Evolutionary conservation across 2,113 vertebrate genomes (phyloP), one percentile per base, ranked within the genome.

Genomic region (Rhizomys pruinosus): DNA sequence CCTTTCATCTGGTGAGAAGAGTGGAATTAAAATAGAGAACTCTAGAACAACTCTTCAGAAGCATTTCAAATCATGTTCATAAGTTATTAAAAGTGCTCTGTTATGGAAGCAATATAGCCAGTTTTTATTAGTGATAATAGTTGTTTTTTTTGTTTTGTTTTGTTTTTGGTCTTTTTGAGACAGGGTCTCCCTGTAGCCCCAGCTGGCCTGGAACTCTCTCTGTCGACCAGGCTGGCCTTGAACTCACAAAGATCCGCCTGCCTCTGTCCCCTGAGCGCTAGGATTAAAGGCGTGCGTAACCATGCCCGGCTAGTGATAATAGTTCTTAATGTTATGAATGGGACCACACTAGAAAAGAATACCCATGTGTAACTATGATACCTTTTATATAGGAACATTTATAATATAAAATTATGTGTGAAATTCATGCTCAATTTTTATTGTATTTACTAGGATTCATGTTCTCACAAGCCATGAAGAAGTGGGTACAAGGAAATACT

Each of bases 381-480:
- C 13, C 44, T 90, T 96, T 73, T 90, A 73, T 47, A 17, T 69
- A 80, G 90, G 29, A 94, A 27, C 9, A 92, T 91, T 85, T 96
- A 63, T 73, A 80, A 92, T 87, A 19, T 92, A 85, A 89, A 59
- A 77, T 91, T 77, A 27, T 47, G 8, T 9, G 29, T 93, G 86
- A 94, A 86, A 73, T 77, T 23, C 85, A 39, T 71, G 77, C 74
- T 96, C 63, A 86, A 44, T 92, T 91, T 94, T 95, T 82, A 12
- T 44, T 96, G 90, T 93, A 57, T 94, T 95, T 88, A 44, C 82
- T 96, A 99, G 99, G 99, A 96, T 99, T 98, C 95, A 99, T 99
- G 98, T 99, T 99, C 98, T 99, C 99, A 97, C 98, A 99, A 98
- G 99, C 99, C 87, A 99, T 99, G 99, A 99, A 99, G 98, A 99